Percentiles rank a stretch among this genome's conserved stretches.
phyloP scores from a whole-genome alignment of 2,888 invertebrate species.

The Brenthis ino region DNA sequence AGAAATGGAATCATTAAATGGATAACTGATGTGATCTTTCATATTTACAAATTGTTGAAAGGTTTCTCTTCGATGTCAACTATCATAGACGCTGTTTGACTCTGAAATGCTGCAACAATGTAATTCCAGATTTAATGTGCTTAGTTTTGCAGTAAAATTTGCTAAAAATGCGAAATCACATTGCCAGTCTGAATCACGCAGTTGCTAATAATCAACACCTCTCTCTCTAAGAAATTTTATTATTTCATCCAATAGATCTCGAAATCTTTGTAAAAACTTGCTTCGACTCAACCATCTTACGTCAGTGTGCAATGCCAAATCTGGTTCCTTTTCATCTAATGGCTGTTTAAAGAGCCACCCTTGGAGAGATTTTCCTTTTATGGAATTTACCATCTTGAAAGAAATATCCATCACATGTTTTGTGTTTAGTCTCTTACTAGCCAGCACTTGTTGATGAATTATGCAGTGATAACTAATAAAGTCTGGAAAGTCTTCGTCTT shows the following conservation, averaged over 20 bases:
- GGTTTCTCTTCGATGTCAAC: too few species aligned
- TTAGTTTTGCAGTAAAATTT: constrained; percentile 41
- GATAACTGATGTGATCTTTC: too few species aligned
- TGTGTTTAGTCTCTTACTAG: constrained; percentile 35
- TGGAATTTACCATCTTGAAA: constrained; percentile 38
- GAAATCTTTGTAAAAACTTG: constrained; percentile 45
- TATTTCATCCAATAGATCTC: constrained; percentile 39
- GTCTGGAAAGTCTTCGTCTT: too few species aligned
- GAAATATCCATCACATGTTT: constrained; percentile 36
- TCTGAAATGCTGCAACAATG: too few species aligned
- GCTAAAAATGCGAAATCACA: constrained; percentile 43
- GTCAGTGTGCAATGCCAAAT: constrained; percentile 41
- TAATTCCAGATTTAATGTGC: constrained; percentile 21
- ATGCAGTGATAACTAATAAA: too few species aligned
- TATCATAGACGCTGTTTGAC: too few species aligned
- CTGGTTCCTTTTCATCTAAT: constrained; percentile 40
- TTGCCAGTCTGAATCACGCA: constrained; percentile 41
- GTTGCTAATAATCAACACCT: constrained; percentile 40
- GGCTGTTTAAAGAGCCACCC: constrained; percentile 39
- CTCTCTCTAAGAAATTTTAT: constrained; percentile 42
- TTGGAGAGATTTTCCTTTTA: constrained; percentile 38
- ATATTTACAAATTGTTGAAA: too few species aligned
- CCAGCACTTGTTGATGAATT: too few species aligned
- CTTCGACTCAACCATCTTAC: constrained; percentile 44
- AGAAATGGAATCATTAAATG: too few species aligned